Evolutionary conservation across 2,113 vertebrate species (phyloP), one percentile per base, ranked within the genome.

Genomic region (Sebastes schlegelii): DNA sequence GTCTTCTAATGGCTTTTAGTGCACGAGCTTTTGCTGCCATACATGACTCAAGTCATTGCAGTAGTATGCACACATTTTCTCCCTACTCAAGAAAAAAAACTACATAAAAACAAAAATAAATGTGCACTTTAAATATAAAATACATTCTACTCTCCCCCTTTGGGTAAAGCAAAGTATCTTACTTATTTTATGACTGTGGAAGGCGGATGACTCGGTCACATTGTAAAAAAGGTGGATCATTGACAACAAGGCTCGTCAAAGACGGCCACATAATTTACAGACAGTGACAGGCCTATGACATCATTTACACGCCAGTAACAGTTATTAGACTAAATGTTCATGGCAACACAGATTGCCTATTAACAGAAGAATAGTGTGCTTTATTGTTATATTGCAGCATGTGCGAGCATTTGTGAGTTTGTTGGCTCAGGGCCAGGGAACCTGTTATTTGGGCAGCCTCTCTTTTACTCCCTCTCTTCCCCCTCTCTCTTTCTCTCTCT

Each of bases 271-370:
- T 91, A 43, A 89, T 90, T 91, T 85, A 91, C 73, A 82, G 79
- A 85, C 84, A 84, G 69, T 87, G 91, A 90, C 91, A 90, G 71
- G 72, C 83, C 86, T 57, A 83, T 94, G 93, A 92, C 92, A 92
- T 93, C 87, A 92, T 93, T 92, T 93, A 89, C 90, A 77, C 79
- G 73, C 87, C 92, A 86, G 88, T 93, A 93, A 90, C 91, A 85
- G 88, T 92, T 91, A 92, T 93, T 89, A 91, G 88, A 81, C 90
- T 91, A 89, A 90, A 92, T 90, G 92, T 89, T 90, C 90, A 88
- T 90, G 85, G 78, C 86, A 90, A 88, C 90, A 87, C 92, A 93
- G 91, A 93, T 93, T 93, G 91, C 74, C 92, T 88, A 89, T 92
- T 92, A 93, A 89, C 86, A 86, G 83, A 85, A 74, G 86, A 92